Evolutionary conservation across 2,888 invertebrate species (phyloP), one percentile per base, ranked within the genome.

Genomic region (Junonia oenone): DNA sequence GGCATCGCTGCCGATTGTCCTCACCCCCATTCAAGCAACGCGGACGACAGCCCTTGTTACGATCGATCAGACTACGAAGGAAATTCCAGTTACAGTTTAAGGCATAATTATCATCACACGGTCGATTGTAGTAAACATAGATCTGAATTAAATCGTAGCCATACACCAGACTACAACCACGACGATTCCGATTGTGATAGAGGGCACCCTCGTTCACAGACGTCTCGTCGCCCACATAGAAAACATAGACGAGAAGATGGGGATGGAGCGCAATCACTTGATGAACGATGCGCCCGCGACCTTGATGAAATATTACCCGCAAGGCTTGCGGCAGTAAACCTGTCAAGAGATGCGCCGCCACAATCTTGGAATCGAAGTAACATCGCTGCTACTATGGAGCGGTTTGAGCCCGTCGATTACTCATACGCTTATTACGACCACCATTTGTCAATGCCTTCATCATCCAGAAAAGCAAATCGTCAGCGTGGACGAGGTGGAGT

Each of bases 371-470:
- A 92, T 47, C 89, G 93, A 63, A 92, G 91, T 71, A 93, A 93
- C 65, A 92, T 93, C 33, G 92, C 92, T 14, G 92, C 93, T 29
- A 93, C 93, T 13, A 93, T 93, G 92, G 93, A 93, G 67, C 83
- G 92, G 55, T 93, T 93, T 66, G 93, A 93, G 70, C 92, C 93
- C 13, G 89, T 89, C n/a, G 96, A 95, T 74, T 96, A 96, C 81
- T 95, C 95, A 11, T 96, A 96, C 78, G 96, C 96, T 15, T 96
- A 96, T 76, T 95, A 96, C 76, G 95, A 95, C 72, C 92, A 93
- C 54, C 92, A 94, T 71, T 91, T 94, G 71, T 94, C 95, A 33
- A 91, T 92, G 81, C 93, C 92, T 33, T 88, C 90, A 6, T 90
- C 84, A 37, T 91, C 87, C 51, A 80, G 85, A 61, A 89, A 89